These are phyloP conservation scores for Oncorhynchus kisutch DNA, from an alignment of 2,113 vertebrate genomes.

Conservation along the genomic window DNA sequence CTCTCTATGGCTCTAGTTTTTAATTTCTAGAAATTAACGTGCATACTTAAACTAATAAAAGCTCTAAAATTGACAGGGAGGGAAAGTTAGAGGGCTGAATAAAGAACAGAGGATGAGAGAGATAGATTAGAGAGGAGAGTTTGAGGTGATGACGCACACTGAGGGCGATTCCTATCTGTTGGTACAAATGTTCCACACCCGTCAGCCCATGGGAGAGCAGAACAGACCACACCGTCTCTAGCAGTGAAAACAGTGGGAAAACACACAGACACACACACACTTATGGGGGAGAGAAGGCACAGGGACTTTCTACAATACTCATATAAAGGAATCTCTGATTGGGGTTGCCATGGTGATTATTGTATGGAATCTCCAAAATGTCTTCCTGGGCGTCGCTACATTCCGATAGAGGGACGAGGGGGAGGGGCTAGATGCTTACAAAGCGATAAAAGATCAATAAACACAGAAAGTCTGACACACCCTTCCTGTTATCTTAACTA, in stretches of 20 bases:
- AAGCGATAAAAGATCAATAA: slow-evolving; percentile 72
- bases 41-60: too few relatives aligned
- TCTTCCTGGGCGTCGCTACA: slow-evolving; percentile 1
- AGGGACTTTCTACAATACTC: neutral
- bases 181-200: neutral
- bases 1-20: too few relatives aligned
- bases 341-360: slow-evolving; percentile 16
- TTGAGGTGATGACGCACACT: neutral
- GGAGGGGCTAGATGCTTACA: slow-evolving; percentile 49
- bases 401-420: neutral
- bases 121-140: neutral
- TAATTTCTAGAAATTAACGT: too few relatives aligned
- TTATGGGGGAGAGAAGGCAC: neutral
- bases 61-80: neutral
- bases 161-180: neutral
- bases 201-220: neutral
- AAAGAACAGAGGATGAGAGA: neutral
- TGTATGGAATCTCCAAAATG: slow-evolving; percentile 4
- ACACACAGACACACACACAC: neutral
- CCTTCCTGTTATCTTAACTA: slow-evolving; percentile 67
- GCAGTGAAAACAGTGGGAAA: too few relatives aligned
- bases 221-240: neutral
- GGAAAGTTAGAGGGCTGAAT: slow-evolving; percentile 1
- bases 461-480: slow-evolving; percentile 54
- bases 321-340: slow-evolving; percentile 1